Evolutionary conservation across 2,888 invertebrate genomes (phyloP), one percentile per base, ranked within the genome.

Genomic region (Agriopis marginaria): DNA sequence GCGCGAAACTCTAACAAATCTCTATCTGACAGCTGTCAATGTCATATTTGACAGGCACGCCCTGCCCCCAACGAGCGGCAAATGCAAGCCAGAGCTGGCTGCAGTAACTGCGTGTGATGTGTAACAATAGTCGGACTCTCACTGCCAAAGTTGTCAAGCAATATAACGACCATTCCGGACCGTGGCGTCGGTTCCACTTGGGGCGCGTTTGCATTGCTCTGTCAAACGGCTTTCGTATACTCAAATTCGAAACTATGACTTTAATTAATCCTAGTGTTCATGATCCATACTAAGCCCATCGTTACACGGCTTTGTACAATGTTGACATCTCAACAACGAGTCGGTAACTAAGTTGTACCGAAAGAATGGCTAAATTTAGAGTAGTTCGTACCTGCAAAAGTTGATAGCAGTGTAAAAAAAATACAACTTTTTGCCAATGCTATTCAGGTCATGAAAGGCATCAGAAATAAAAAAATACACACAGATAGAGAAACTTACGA

Each of bases 131-230:
- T 58, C 23, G 44, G 23, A 68, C 63, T 63, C 63, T 59, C 82
- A 82, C 83, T 82, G 82, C 81, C 83, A 80, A 80, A 78, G 72
- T 75, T 72, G 66, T 71, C 69, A 77, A 82, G 80, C 80, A 81
- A 82, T 83, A 82, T 77, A 70, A 68, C 40, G 44, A 70, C 66
- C 61, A 62, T 71, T 69, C 64, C 70, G 64, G 61, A 71, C 60
- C 50, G 54, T 39, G 42, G 55, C 56, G 50, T 56, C 50, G 42
- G 55, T 50, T 62, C 12, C 58, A 32, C 23, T 11, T 7, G 39
- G 56, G 66, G 64, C 62, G 55, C 63, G 68, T 44, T 64, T 64
- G 56, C 50, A 64, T 64, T 50, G 39, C 0, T 56, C 42, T 64
- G 56, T 17, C 32, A 0, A n/a, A 58, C 32, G 39, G 7, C 7